Evolutionary conservation across 2,797 vertebrate species (phyloP).

Genomic region (Kryptopterus vitreolus): DNA sequence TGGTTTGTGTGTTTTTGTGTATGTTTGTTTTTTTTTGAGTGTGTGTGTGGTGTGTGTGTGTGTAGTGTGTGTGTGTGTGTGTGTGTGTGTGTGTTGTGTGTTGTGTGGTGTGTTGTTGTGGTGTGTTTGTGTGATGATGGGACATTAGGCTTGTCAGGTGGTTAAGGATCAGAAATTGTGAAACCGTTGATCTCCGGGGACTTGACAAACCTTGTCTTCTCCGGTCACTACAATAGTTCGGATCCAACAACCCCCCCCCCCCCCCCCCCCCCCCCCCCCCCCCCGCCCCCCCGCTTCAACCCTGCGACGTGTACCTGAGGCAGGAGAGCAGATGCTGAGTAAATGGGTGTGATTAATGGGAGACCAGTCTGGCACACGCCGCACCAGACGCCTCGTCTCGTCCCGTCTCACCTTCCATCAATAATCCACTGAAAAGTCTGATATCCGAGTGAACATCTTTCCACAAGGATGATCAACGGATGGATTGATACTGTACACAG

Average conservation of each 20-base stretch:
- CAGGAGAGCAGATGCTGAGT: conserved; percentile 47
- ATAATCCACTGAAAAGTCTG: conserved; percentile 4
- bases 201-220: background rate
- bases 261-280: no score
- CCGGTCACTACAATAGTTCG: background rate
- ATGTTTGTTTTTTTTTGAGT: no score
- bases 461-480: no score
- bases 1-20: no score
- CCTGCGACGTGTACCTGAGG: conserved; percentile 14
- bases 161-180: background rate
- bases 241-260: no score
- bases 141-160: conserved; percentile 3
- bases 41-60: no score
- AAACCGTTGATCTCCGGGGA: background rate
- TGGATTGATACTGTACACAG: no score
- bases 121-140: background rate
- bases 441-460: background rate
- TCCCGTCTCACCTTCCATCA: conserved; percentile 2
- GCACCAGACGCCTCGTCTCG: conserved; percentile 43
- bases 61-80: no score
- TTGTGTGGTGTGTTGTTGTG: no score
- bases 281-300: background rate
- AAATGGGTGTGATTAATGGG: conserved; percentile 51
- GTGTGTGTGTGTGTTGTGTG: no score
- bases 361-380: conserved; percentile 45